Conservation (phyloP, 2,797 vertebrate species). For the Podarcis siculus region DNA sequence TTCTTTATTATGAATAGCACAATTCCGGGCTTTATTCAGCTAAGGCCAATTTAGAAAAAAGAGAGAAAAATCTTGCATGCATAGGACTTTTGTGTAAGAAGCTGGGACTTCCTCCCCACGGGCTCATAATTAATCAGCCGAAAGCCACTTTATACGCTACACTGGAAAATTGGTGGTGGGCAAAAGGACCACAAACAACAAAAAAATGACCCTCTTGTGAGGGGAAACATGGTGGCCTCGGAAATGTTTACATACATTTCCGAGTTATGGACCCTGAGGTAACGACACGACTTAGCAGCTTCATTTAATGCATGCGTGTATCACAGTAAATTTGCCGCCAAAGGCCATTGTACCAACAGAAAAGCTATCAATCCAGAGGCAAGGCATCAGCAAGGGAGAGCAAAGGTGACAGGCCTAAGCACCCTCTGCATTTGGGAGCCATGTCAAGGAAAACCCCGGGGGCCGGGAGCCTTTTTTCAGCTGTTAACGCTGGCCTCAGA, state of each 20-base stretch:
- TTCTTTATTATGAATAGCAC: background rate
- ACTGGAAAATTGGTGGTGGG: background rate
- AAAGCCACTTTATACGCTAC: accelerated
- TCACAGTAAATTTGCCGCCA: background rate
- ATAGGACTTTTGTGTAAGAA: background rate
- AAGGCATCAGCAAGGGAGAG: background rate
- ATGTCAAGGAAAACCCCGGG: background rate
- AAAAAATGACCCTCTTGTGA: accelerated
- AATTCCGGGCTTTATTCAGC: slow-evolving; percentile 41
- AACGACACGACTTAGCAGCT: background rate
- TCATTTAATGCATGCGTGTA: background rate
- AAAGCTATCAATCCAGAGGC: slow-evolving; percentile 33
- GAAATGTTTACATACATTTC: background rate
- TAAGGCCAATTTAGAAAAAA: background rate
- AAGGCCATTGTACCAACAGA: background rate
- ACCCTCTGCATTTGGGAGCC: background rate
- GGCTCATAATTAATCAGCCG: slow-evolving; percentile 20
- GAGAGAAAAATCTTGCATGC: slow-evolving; percentile 11
- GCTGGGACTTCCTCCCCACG: background rate
- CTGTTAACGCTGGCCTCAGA: slow-evolving; percentile 48
- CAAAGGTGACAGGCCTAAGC: slow-evolving; percentile 29
- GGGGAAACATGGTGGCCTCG: accelerated
- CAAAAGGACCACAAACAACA: background rate
- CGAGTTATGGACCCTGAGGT: background rate
- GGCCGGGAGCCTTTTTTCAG: slow-evolving; percentile 52